phyloP scores from a whole-genome alignment of 2,113 vertebrate genomes.

The Pluvianellus socialis region DNA sequence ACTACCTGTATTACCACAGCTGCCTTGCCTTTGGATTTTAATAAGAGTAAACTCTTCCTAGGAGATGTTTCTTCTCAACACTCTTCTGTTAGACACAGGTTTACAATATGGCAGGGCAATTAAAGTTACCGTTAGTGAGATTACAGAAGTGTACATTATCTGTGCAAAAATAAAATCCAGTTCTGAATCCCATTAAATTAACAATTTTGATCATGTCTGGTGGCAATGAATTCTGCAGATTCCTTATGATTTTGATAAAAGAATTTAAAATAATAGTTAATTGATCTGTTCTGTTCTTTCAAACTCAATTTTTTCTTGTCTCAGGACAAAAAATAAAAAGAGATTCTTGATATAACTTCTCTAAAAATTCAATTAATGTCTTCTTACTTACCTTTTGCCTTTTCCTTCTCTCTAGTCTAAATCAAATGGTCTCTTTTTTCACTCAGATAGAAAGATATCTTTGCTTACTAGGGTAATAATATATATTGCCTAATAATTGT shows the following conservation, averaged over 20 bases:
- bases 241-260: background rate
- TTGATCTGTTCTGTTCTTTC: background rate
- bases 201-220: background rate
- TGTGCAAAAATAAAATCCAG: background rate
- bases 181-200: background rate
- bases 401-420: background rate
- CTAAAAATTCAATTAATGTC: background rate
- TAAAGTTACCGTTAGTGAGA: background rate
- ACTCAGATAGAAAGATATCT: background rate
- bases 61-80: background rate
- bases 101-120: background rate
- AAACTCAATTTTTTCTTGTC: background rate
- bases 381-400: background rate
- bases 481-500: background rate
- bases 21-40: background rate
- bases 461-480: background rate
- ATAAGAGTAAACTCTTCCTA: background rate
- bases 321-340: background rate
- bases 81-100: background rate
- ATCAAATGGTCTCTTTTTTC: background rate
- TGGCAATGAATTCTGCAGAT: background rate
- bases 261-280: background rate
- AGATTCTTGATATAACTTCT: background rate
- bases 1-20: background rate
- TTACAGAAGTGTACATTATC: background rate